Evolutionary conservation across 2,888 invertebrate genomes (phyloP), one percentile per base, ranked within the genome.

Genomic region (Megastigmus dorsalis): DNA sequence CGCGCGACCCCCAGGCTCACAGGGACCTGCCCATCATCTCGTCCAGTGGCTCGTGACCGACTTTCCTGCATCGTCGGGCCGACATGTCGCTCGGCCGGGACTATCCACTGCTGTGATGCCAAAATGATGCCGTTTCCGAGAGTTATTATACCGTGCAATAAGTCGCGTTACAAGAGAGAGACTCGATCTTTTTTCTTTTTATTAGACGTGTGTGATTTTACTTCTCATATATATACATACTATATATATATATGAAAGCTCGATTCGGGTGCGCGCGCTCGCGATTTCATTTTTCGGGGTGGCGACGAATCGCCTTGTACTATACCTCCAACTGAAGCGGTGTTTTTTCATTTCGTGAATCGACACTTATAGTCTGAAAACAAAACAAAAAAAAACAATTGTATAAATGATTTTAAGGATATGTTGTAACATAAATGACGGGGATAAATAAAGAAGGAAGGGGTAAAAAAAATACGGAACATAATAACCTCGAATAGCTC

Each of bases 1-100:
- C 93, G 74, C 83, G 87, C 28, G 87, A 88, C 77, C 87, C 84
- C 0, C 87, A 86, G 75, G 87, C 88, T 10, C 88, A 88, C 63
- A 80, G 87, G 59, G 86, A 87, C 50, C 77, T 84, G 30, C 77
- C 38, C 84, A 50, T 63, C 62, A 79, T 83, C 57, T 76, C 86
- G 41, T 84, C 87, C 60, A 82, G 79, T 74, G 82, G 82, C 75
- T 87, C 87, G 86, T 88, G 87, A 87, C 87, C 86, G 81, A 80
- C 81, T 78, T 82, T 81, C 76, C 72, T 76, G 79, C 57, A 55
- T 66, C 38, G 38, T 38, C 43, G 55, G 7, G 57, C 78, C 75
- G 74, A 78, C 79, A 81, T 45, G 52, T 57, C 55, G 33, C 50
- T 33, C 10, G 52, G 26, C 65, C 78, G 68, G 63, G 59, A 84